Evolutionary conservation across 2,113 vertebrate genomes (phyloP), one percentile per base, ranked within the genome.

Genomic region (Tenrec ecaudatus): DNA sequence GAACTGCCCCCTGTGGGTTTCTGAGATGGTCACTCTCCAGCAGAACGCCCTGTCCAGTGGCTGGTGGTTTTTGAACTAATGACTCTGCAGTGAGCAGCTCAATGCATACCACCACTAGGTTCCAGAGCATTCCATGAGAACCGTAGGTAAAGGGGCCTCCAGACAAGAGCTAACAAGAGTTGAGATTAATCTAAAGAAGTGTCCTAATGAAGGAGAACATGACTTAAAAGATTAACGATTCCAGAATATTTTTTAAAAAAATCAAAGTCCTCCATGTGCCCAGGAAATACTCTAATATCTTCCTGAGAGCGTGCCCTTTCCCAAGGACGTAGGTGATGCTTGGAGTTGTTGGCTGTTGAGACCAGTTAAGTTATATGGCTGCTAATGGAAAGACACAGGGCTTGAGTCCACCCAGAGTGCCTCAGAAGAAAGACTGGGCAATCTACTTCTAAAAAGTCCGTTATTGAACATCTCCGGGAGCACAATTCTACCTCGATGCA

Each of bases 211-310:
- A 25, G 19, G 9, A 57, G 20, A 27, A 6, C n/a, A 83, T 43
- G 17, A 25, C 38, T 23, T 64, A 12, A 36, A 83, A 20, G 19
- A 23, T 60, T 80, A 58, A 60, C 12, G 83, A 20, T 69, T 89
- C 20, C 5, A 69, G 78, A 36, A 92, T 92, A 71, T 77, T 22
- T 75, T 89, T 77, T 91, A 60, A 43, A 76, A 53, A 43, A 66
- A 80, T 40, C 40, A 82, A 73, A 60, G 25, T 27, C 25, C 29
- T 66, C 14, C 11, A 17, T 33, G 38, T n/a, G 11, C 29, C 53
- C 6, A 57, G 16, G 38, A 69, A 47, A 40, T 43, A 85, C 2
- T 20, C 64, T 68, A 43, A 69, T 53, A n/a, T 27, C 53, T 40
- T 76, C 19, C 7, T 53, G 40, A 76, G 20, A 53, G 81, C 66